These are phyloP conservation scores for Malurus leucopterus DNA, from an alignment of 2,797 vertebrate species.

Conservation along the genomic window DNA sequence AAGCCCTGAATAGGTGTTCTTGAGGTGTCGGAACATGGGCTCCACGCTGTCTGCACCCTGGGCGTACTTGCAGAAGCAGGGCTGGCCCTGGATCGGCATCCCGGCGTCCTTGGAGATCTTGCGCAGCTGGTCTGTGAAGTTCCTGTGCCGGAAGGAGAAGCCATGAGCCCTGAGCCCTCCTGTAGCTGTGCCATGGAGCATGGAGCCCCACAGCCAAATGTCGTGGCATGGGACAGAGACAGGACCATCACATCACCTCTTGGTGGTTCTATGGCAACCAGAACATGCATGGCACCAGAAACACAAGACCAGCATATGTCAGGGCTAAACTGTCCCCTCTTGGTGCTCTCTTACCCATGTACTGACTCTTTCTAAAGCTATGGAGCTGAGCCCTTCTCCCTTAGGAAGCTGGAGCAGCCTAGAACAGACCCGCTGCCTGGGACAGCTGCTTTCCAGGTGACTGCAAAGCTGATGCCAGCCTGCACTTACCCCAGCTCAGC, in stretches of 20 bases:
- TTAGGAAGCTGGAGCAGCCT: background rate
- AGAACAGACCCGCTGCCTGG: background rate
- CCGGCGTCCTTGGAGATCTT: conserved; percentile 82
- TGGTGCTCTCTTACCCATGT: rapidly evolving
- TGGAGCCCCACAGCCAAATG: rapidly evolving
- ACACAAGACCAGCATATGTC: rapidly evolving
- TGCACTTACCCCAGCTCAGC: background rate
- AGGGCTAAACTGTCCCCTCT: background rate
- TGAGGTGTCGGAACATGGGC: conserved; percentile 82
- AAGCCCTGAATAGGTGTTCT: conserved; percentile 81
- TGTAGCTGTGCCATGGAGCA: rapidly evolving
- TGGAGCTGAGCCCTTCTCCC: background rate
- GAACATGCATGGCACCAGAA: rapidly evolving
- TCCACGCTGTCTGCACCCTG: conserved; percentile 82
- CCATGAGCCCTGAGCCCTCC: background rate
- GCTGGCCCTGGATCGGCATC: conserved; percentile 83
- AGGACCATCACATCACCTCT: rapidly evolving
- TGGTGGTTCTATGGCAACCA: background rate
- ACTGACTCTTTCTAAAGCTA: background rate
- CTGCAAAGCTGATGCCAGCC: background rate
- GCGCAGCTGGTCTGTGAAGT: conserved; percentile 81
- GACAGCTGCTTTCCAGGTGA: background rate
- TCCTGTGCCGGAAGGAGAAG: conserved; percentile 60
- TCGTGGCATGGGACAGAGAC: rapidly evolving
- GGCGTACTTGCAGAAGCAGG: conserved; percentile 81